A percentile compares a stretch with the other conserved stretches of the same genome.
Evolutionary conservation across 1,140 invertebrate genomes (phyloP).

Genomic region (Drosophila tristis): DNA sequence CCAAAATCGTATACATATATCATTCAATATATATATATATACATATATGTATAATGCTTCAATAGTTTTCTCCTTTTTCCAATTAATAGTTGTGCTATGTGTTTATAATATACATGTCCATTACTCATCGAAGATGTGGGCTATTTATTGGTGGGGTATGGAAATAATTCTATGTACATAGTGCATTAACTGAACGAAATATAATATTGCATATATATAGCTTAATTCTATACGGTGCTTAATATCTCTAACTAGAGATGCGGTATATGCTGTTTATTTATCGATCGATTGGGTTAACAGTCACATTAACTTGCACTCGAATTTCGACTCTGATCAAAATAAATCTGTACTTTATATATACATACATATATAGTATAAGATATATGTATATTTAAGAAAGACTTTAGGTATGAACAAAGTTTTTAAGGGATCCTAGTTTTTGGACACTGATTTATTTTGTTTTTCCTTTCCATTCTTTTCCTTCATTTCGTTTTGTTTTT

Average conservation of each 20-base stretch:
- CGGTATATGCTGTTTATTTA: conserved; percentile 19
- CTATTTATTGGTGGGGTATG: conserved; percentile 39
- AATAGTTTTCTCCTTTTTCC: conserved; percentile 21
- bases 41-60: conserved; percentile 25
- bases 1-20: conserved; percentile 33
- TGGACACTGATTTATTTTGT: conserved; percentile 10
- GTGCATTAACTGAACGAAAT: conserved; percentile 34
- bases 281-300: neutral
- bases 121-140: conserved; percentile 35
- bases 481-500: conserved; percentile 68
- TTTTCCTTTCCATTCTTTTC: conserved; percentile 35
- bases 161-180: conserved; percentile 47
- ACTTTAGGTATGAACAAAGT: conserved; percentile 70
- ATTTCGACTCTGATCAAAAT: conserved; percentile 32
- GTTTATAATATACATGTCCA: conserved; percentile 48
- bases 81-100: conserved; percentile 24
- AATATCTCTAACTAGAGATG: conserved; percentile 25
- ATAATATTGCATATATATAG: conserved; percentile 17
- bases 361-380: conserved; percentile 20
- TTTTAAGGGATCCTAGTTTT: conserved; percentile 57
- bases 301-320: conserved; percentile 32
- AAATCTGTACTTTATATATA: conserved; percentile 38
- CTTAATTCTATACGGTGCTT: neutral
- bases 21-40: neutral
- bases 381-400: conserved; percentile 46